phyloP scores from a whole-genome alignment of 2,888 invertebrate genomes.

The Myopa testacea region DNA sequence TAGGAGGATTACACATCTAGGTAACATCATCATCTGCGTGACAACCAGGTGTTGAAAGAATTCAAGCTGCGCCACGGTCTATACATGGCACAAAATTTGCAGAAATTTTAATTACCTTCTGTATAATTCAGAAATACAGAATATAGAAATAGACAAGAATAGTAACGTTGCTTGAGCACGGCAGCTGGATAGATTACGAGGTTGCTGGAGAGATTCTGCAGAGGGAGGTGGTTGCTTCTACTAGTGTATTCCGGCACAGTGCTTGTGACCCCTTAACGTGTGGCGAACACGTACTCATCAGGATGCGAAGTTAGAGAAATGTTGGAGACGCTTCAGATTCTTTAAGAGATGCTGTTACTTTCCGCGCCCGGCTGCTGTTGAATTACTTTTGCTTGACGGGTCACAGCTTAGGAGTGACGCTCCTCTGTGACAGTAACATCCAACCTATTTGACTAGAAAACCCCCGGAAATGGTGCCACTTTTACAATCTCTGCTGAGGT shows the following conservation, averaged over 20 bases:
- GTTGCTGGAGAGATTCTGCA: too few relatives aligned
- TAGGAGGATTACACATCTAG: too few relatives aligned
- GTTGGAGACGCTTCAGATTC: constrained; percentile 5
- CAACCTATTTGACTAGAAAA: too few relatives aligned
- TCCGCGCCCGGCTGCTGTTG: background rate
- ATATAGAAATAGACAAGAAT: constrained; percentile 45
- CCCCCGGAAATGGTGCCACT: too few relatives aligned
- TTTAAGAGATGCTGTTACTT: constrained; percentile 6
- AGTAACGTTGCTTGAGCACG: constrained; percentile 45
- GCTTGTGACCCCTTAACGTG: background rate
- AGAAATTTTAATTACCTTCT: constrained; percentile 56
- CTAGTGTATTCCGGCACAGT: background rate
- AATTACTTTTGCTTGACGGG: constrained; percentile 13
- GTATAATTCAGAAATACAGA: constrained; percentile 51
- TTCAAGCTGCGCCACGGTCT: too few relatives aligned
- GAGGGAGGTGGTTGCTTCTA: too few relatives aligned
- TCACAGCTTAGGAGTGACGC: background rate
- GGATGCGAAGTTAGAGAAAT: background rate
- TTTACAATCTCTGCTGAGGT: too few relatives aligned
- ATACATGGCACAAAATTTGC: constrained; percentile 11
- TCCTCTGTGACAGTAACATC: too few relatives aligned
- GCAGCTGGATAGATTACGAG: background rate
- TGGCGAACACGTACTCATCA: background rate
- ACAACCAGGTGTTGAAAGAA: too few relatives aligned
- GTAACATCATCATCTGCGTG: too few relatives aligned